Conservation (phyloP, 1,140 invertebrate species). For the Anoplophora glabripennis region DNA sequence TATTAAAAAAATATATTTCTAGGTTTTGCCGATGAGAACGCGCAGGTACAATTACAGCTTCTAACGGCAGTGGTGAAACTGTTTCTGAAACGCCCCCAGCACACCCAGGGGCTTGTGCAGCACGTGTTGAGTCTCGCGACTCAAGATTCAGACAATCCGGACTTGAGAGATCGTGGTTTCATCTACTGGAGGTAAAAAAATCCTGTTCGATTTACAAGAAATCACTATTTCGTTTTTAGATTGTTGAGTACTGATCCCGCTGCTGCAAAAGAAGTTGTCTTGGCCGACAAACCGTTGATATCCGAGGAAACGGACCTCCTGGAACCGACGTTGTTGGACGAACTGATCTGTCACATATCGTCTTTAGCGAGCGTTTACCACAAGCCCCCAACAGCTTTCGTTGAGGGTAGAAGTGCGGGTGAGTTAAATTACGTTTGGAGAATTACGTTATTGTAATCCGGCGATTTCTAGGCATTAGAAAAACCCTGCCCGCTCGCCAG, state of each 20-base stretch:
- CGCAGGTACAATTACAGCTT: slow-evolving; percentile 96
- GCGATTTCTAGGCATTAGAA: slow-evolving; percentile 42
- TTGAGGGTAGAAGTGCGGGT: slow-evolving; percentile 69
- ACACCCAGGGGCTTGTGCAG: slow-evolving; percentile 98
- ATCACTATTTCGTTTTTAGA: slow-evolving; percentile 18
- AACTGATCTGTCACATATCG: slow-evolving; percentile 98
- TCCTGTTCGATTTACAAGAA: neutral
- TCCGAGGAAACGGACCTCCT: slow-evolving; percentile 98
- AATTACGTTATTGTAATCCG: neutral
- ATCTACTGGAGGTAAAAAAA: slow-evolving; percentile 88
- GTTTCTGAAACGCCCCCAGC: slow-evolving; percentile 95
- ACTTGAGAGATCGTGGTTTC: slow-evolving; percentile 96
- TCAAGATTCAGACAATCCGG: slow-evolving; percentile 99
- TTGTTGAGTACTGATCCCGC: slow-evolving; percentile 97
- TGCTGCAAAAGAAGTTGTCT: slow-evolving; percentile 97
- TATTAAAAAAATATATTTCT: slow-evolving; percentile 1
- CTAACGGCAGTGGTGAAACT: slow-evolving; percentile 98
- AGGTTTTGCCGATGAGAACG: slow-evolving; percentile 98
- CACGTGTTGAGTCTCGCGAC: slow-evolving; percentile 89
- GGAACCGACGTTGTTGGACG: slow-evolving; percentile 96
- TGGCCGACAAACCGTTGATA: slow-evolving; percentile 98
- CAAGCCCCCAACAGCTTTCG: slow-evolving; percentile 98
- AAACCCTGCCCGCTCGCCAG: slow-evolving; percentile 53
- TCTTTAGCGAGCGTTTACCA: slow-evolving; percentile 98
- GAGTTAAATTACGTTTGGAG: slow-evolving; percentile 2